Conservation (phyloP, 1,140 invertebrate genomes). For the Drosophila carrolli region DNA sequence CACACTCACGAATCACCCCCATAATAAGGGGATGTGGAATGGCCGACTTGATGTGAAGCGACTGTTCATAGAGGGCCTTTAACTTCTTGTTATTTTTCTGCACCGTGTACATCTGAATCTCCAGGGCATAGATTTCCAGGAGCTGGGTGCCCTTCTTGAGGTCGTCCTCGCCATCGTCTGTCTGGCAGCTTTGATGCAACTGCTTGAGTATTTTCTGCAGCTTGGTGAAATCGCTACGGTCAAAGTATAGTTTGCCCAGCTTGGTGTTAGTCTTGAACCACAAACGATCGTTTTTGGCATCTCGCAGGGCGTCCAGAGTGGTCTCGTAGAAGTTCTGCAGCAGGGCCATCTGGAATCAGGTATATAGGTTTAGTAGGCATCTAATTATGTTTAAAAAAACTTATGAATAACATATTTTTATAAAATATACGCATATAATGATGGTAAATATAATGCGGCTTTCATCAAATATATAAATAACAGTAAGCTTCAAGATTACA, state of each 20-base stretch:
- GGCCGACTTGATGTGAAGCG: constrained; percentile 99
- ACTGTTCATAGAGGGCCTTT: constrained; percentile 99
- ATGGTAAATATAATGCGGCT: no score
- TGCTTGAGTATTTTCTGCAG: constrained; percentile 98
- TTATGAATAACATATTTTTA: no score
- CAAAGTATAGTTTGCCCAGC: constrained; percentile 99
- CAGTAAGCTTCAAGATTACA: no score
- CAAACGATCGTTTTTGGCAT: constrained; percentile 99
- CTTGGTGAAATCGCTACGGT: constrained; percentile 97
- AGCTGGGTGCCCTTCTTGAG: constrained; percentile 99
- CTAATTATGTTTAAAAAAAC: no score
- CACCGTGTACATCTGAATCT: constrained; percentile 99
- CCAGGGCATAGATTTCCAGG: constrained; percentile 99
- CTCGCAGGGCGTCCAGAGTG: constrained; percentile 98
- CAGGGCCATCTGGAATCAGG: constrained; percentile 94
- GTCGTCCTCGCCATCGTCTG: constrained; percentile 99
- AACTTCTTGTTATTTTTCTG: constrained; percentile 99
- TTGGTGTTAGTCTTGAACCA: constrained; percentile 99
- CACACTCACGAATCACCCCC: constrained; percentile 99
- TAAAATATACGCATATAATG: no score
- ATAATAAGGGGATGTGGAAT: constrained; percentile 99
- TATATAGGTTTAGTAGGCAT: neutral
- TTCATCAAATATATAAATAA: no score
- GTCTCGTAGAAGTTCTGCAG: constrained; percentile 99
- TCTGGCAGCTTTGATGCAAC: constrained; percentile 98